These are phyloP conservation scores for Falco concolor DNA, from an alignment of 2,797 vertebrate genomes.

Conservation along the genomic window DNA sequence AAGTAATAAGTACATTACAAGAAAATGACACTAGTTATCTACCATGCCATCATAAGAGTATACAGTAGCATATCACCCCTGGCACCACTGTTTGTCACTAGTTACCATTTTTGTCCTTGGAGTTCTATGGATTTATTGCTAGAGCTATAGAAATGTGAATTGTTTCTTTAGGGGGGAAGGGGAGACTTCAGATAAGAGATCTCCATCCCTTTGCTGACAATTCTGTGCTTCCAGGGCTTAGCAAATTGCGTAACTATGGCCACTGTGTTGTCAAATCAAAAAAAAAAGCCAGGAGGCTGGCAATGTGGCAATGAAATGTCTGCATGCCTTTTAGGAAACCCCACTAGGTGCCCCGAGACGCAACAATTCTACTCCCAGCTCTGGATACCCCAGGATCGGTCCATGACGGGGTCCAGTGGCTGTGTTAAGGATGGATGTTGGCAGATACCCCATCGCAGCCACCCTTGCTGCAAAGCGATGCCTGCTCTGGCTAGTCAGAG, in stretches of 20 bases:
- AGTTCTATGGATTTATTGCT: background rate
- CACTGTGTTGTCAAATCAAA: background rate
- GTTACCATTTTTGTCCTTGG: background rate
- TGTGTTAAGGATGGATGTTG: background rate
- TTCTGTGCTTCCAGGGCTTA: background rate
- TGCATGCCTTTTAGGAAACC: background rate
- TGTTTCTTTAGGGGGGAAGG: background rate
- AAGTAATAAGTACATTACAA: background rate
- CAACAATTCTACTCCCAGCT: background rate
- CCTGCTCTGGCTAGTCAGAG: background rate
- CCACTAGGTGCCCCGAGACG: too few species aligned
- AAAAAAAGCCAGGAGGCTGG: background rate
- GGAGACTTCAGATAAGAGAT: background rate
- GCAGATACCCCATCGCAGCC: background rate
- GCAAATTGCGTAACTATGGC: background rate
- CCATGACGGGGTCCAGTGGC: too few species aligned
- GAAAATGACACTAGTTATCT: background rate
- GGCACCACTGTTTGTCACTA: background rate
- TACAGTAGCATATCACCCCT: background rate
- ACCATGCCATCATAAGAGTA: background rate
- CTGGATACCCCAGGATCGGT: background rate
- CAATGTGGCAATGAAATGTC: background rate
- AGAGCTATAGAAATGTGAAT: background rate
- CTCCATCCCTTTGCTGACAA: background rate
- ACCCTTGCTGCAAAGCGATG: background rate